Percentiles rank a stretch among this genome's conserved stretches.
phyloP scores from a whole-genome alignment of 64 coral and sea anemone species.

The Cladopsammia gracilis region DNA sequence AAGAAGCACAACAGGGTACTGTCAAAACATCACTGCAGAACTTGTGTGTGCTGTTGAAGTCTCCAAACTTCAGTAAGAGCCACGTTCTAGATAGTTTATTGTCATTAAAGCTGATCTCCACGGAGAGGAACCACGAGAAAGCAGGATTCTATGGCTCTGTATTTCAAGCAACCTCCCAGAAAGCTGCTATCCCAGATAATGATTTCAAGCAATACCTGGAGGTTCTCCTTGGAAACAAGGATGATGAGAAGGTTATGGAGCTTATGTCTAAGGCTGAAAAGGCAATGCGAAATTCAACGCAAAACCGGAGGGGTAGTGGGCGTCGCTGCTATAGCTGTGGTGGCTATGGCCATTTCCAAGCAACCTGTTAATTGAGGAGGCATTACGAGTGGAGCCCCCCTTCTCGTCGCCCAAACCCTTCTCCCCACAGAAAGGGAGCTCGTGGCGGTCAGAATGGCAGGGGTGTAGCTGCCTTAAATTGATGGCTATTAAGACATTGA shows the following conservation, averaged over 20 bases:
- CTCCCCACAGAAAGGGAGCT: neutral
- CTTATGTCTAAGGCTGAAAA: constrained; percentile 45
- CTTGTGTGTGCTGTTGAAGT: constrained; percentile 1
- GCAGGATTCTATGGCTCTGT: constrained; percentile 25
- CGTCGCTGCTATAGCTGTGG: constrained; percentile 17
- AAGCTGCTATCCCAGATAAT: constrained; percentile 14
- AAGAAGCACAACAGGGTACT: constrained; percentile 37
- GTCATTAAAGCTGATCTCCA: constrained; percentile 16
- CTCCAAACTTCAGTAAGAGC: constrained; percentile 44
- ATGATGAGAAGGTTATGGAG: constrained; percentile 51
- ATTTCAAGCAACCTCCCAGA: constrained; percentile 35
- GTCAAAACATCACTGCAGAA: constrained; percentile 18
- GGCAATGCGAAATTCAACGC: constrained; percentile 24
- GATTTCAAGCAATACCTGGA: constrained; percentile 42
- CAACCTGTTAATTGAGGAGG: constrained; percentile 13
- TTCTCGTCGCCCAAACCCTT: constrained; percentile 3
- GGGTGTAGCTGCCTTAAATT: neutral
- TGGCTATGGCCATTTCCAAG: constrained; percentile 31
- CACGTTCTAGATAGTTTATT: constrained; percentile 1
- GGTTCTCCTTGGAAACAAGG: constrained; percentile 36
- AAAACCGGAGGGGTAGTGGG: constrained; percentile 4
- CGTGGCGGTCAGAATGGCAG: constrained; percentile 7
- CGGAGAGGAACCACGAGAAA: constrained; percentile 24
- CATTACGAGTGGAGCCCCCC: constrained; percentile 4
- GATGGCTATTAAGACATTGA: neutral